Conservation (phyloP, 2,113 vertebrate species). For the Colossoma macropomum region DNA sequence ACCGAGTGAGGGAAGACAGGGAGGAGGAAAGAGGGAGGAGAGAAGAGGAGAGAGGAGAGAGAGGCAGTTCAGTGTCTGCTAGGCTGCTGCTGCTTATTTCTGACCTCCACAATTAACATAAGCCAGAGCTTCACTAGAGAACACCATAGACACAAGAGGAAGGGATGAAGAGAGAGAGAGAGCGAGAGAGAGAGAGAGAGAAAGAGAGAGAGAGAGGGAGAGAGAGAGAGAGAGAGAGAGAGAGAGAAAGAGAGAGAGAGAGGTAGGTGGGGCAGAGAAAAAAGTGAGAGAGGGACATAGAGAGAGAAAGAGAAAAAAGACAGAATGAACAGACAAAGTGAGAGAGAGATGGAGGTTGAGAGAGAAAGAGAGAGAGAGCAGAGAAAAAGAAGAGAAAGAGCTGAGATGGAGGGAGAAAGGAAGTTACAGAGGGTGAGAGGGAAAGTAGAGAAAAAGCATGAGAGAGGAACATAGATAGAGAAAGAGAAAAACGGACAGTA, state of each 20-base stretch:
- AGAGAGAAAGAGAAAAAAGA: neutral
- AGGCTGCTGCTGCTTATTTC: neutral
- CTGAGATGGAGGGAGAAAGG: neutral
- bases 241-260: neutral
- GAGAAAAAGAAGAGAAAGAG: neutral
- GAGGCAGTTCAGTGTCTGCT: neutral
- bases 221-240: neutral
- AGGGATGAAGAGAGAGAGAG: neutral
- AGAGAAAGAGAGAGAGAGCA: neutral
- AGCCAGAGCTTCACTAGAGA: neutral
- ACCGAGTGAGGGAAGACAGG: neutral
- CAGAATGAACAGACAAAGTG: neutral
- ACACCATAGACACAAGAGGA: neutral
- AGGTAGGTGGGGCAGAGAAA: too few species aligned
- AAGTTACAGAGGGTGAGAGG: neutral
- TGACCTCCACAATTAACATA: constrained; percentile 10
- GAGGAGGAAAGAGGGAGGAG: constrained; percentile 7
- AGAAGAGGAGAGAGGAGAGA: constrained; percentile 6
- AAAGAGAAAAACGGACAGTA: neutral
- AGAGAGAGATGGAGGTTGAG: neutral
- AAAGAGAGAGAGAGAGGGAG: neutral
- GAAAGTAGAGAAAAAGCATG: neutral
- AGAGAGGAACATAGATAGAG: neutral
- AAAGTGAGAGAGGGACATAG: neutral
- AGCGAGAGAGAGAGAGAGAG: neutral